Conservation (phyloP, 2,113 vertebrate species). For the Synchiropus splendidus region DNA sequence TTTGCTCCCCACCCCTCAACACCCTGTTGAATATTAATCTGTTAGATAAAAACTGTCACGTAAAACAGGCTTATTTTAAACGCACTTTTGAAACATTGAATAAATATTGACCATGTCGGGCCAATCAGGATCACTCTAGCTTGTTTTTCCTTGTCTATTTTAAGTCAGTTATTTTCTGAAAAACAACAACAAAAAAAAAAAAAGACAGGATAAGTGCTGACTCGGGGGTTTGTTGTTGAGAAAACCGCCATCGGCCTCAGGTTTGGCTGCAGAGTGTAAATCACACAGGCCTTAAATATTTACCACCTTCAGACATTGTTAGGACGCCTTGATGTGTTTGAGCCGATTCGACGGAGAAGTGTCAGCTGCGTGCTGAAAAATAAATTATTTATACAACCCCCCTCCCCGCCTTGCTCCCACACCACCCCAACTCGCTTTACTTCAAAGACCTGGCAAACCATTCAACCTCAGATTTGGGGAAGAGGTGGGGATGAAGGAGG, state of each 20-base stretch:
- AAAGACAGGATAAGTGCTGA: constrained; percentile 1
- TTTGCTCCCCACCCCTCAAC: background rate
- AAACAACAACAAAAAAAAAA: background rate
- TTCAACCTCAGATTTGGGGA: constrained; percentile 46
- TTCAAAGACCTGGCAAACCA: constrained; percentile 63
- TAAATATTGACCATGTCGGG: too few relatives aligned
- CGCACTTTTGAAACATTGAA: background rate
- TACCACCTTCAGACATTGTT: constrained; percentile 48
- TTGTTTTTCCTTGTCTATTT: too few relatives aligned
- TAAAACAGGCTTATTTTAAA: background rate
- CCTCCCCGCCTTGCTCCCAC: constrained; percentile 5
- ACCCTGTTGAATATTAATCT: constrained; percentile 2
- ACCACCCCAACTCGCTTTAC: constrained; percentile 19
- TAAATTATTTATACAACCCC: constrained; percentile 67
- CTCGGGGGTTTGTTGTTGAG: constrained; percentile 17
- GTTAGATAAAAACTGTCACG: background rate
- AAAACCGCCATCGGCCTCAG: constrained; percentile 5
- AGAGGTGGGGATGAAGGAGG: constrained; percentile 14
- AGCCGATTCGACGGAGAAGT: constrained; percentile 41
- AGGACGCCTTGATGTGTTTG: constrained; percentile 46
- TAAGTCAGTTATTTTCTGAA: background rate
- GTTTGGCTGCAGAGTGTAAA: constrained; percentile 23
- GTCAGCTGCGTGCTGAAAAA: constrained; percentile 54
- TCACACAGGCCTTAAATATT: constrained; percentile 47
- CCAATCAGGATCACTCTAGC: too few relatives aligned